phyloP scores from a whole-genome alignment of 2,888 invertebrate genomes.

The Ernsta delagoae region DNA sequence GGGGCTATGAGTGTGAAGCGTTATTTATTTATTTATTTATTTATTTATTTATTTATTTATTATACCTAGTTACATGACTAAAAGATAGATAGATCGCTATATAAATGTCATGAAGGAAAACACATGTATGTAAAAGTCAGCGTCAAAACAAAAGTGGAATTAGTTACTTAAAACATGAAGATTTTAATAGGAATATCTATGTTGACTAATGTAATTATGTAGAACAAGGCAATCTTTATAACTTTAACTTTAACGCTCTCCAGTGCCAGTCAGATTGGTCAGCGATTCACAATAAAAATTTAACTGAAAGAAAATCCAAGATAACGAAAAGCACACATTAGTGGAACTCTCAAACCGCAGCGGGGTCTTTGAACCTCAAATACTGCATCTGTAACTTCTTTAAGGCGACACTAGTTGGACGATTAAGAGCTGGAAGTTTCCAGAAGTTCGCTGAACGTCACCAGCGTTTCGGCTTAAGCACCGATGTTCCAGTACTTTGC shows the following conservation, averaged over 20 bases:
- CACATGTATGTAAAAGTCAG: too few relatives aligned
- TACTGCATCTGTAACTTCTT: constrained; percentile 10
- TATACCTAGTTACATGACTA: too few relatives aligned
- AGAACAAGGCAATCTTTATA: background rate
- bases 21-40: too few relatives aligned
- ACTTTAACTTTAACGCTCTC: background rate
- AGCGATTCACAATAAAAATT: background rate
- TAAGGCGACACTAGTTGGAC: constrained; percentile 15
- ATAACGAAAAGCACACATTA: constrained; percentile 4
- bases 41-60: too few relatives aligned
- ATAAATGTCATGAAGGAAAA: too few relatives aligned
- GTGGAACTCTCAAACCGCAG: constrained; percentile 3
- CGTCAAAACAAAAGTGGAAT: too few relatives aligned
- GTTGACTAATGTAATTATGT: too few relatives aligned
- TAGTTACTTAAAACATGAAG: too few relatives aligned
- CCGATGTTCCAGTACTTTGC: constrained; percentile 34
- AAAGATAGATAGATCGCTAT: too few relatives aligned
- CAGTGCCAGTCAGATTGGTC: background rate
- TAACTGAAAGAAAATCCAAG: background rate
- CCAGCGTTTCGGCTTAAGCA: constrained; percentile 21
- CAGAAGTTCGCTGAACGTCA: constrained; percentile 28
- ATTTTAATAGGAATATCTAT: too few relatives aligned
- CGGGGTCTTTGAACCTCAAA: constrained; percentile 5
- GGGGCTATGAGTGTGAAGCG: too few relatives aligned
- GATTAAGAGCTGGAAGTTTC: constrained; percentile 26